Base-by-base conservation (phyloP, 2,113 vertebrate genomes). In the Eulemur macaco region DNA sequence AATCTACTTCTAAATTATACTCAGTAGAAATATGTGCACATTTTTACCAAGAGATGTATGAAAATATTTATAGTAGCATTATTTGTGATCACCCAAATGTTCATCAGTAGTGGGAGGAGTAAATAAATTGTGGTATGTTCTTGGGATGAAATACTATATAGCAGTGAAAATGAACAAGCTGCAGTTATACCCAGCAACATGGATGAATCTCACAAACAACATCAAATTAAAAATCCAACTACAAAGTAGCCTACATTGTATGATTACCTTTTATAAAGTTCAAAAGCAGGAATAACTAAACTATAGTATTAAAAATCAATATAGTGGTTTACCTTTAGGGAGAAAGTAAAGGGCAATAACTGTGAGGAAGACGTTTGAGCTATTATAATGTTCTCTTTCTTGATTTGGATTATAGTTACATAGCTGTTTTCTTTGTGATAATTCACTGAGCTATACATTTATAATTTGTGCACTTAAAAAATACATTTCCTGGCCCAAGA, bases 381-480 rank as follows among this genome's bases (percentile, higher is more conserved):
- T 74, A 11, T 60, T 86, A 6, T 52, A 60, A 83, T 78, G 9
- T 73, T 88, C 27, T 95, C 3, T 54, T 74, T 96, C 29, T 84
- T 85, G 68, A 94, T 10, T 85, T 74, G 60, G 2, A 0, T 90
- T 52, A 54, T 74, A 71, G 31, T 78, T 85, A 69, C 37, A 9
- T 80, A 47, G 69, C 27, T 86, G 27, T 54, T 73, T 69, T 58
- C 37, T 84, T 89, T 66, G 23, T 93, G 39, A 34, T 86, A 94
- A 81, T 76, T 95, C 58, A 83, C 21, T 50, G 39, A 91, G 14
- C 37, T 91, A 73, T 77, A 87, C 45, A 68, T 86, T 94, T 92
- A 85, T 54, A 95, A 87, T 87, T 86, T 87, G 63, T 95, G 5
- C 42, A 91, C 34, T 45, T 73, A 80, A 85, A 88, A 87, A 94